These are phyloP conservation scores for Phrynocephalus vlangalii DNA, from an alignment of 2,797 vertebrate species.

Conservation along the genomic window DNA sequence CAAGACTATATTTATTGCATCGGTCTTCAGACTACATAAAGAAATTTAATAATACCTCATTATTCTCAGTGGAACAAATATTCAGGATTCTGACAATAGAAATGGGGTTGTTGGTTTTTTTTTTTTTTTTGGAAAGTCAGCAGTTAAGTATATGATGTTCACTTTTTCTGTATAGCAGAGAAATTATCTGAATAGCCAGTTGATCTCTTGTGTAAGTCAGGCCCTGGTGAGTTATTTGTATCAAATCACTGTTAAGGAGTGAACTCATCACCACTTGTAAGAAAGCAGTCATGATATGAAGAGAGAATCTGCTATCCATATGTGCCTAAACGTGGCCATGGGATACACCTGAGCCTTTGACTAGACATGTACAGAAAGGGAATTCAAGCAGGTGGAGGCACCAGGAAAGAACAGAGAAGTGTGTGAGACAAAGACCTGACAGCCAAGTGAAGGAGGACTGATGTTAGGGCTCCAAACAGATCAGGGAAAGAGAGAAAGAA, in stretches of 20 bases:
- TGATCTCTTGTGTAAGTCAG: conserved; percentile 40
- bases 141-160: conserved; percentile 36
- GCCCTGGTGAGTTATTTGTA: neutral
- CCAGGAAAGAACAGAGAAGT: conserved; percentile 9
- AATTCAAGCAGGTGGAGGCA: neutral
- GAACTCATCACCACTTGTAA: neutral
- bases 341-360: conserved; percentile 20
- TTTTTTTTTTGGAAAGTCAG: neutral
- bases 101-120: conserved; percentile 1
- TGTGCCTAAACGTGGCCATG: conserved; percentile 9
- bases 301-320: neutral
- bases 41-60: conserved; percentile 35
- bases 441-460: neutral
- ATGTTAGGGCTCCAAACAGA: neutral
- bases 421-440: conserved; percentile 21
- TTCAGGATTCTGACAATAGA: conserved; percentile 59
- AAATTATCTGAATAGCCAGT: conserved; percentile 33
- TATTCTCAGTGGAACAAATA: conserved; percentile 40
- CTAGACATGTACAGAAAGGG: neutral
- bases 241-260: conserved; percentile 3
- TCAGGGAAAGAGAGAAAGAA: neutral
- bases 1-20: conserved; percentile 63
- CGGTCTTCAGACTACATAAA: conserved; percentile 34
- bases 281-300: neutral
- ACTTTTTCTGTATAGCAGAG: neutral